Evolutionary conservation across 2,797 vertebrate genomes (phyloP), one percentile per base, ranked within the genome.

Genomic region (Mycteria americana): DNA sequence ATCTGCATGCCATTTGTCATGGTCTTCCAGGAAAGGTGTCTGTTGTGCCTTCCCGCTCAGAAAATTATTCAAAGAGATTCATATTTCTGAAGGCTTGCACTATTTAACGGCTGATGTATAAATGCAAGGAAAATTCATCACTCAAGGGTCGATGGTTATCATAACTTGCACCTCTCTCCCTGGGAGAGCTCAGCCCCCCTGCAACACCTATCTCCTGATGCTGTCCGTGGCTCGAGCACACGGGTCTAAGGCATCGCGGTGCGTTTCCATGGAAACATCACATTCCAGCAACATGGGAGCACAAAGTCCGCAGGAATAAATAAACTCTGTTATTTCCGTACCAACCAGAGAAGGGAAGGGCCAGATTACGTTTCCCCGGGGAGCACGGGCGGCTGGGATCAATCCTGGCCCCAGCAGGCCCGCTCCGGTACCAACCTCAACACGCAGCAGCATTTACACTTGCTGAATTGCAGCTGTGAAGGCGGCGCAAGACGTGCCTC

Each of bases 401-500:
- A 33, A 27, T 28, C 41, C 51, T 0, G 0, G 65, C 21, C 56
- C 48, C 2, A 1, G 27, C 10, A 1, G 24, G 21, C 28, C 48
- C 2, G 2, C 33, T 19, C 59, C 1, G 1, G 10, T 27, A 54
- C 46, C 59, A 41, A 23, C 41, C 64, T n/a, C 22, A n/a, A 19
- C 18, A 27, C 3, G 3, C 21, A n/a, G 48, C 43, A 39, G 45
- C 41, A 6, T 25, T 31, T 22, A 18, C 1, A 0, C 43, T 37
- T 16, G 23, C 45, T 23, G 53, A 43, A 48, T 9, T 11, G 25
- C 30, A 50, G 59, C 25, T 10, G 48, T 9, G 37, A 50, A 45
- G 45, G 25, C 37, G 62, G 33, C 3, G 0, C 2, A 1, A 28
- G 46, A 31, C 2, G 1, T 0, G 1, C 12, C 69, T 43, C 54